Conservation (phyloP, 1,140 invertebrate species). For the Sesamia nonagrioides region DNA sequence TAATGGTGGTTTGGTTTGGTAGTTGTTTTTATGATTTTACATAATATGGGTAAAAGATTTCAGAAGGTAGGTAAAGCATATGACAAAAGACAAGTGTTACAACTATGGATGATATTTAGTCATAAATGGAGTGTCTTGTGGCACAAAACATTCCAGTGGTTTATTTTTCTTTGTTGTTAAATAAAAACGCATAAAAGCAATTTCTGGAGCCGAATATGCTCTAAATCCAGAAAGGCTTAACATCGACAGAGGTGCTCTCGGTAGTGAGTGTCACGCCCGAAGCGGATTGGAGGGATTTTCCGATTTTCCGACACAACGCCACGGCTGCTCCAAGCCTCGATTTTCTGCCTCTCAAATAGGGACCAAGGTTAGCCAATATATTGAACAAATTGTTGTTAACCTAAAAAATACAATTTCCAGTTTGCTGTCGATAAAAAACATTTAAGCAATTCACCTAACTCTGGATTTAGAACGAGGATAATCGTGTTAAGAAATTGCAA, state of each 20-base stretch:
- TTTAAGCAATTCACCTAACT: constrained; percentile 19
- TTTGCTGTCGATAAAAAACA: constrained; percentile 40
- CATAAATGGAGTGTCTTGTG: background rate
- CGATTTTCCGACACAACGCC: constrained; percentile 60
- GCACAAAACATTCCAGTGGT: constrained; percentile 9
- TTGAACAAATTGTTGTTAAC: constrained; percentile 43
- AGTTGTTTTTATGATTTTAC: too few relatives aligned
- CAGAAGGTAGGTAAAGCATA: background rate
- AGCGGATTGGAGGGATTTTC: constrained; percentile 62
- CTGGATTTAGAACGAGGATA: constrained; percentile 26
- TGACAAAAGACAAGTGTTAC: background rate
- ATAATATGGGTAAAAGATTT: background rate
- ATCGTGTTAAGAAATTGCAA: constrained; percentile 5
- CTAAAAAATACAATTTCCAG: constrained; percentile 45
- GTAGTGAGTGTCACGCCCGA: constrained; percentile 60
- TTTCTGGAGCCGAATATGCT: constrained; percentile 58
- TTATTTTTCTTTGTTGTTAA: constrained; percentile 32
- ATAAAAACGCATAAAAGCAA: constrained; percentile 56
- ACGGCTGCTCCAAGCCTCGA: constrained; percentile 48
- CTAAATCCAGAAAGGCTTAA: constrained; percentile 61
- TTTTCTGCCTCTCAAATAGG: constrained; percentile 54
- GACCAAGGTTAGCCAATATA: constrained; percentile 56
- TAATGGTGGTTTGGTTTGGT: too few relatives aligned
- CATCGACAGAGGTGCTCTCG: constrained; percentile 56
- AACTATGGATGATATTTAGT: background rate